These are phyloP conservation scores for Hemicentrotus pulcherrimus DNA, from an alignment of 35 echinoderm and acorn worm species.

Conservation along the genomic window DNA sequence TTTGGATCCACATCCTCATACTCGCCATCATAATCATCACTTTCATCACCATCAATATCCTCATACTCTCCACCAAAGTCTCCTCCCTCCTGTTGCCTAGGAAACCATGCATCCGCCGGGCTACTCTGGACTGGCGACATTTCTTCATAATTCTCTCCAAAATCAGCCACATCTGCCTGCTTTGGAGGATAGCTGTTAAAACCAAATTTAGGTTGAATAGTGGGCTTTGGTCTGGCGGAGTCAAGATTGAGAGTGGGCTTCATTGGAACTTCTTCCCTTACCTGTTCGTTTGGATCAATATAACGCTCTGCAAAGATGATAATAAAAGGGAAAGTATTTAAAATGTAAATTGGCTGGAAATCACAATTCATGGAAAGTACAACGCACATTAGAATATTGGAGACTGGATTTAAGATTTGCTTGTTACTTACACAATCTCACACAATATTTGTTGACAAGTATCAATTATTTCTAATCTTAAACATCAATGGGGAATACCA, in stretches of 20 bases:
- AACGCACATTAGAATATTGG: no score
- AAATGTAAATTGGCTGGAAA: background rate
- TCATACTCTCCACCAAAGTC: conserved; percentile 23
- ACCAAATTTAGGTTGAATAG: background rate
- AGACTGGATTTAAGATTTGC: no score
- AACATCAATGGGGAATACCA: no score
- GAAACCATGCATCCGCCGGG: background rate
- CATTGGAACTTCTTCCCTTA: background rate
- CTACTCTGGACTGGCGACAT: background rate
- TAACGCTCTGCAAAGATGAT: background rate
- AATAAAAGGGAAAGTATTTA: background rate
- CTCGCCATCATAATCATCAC: background rate
- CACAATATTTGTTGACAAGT: no score
- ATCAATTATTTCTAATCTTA: no score
- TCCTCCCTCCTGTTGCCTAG: background rate
- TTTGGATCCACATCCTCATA: conserved; percentile 6
- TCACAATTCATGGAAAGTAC: background rate
- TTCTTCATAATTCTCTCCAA: conserved; percentile 9
- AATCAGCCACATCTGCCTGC: background rate
- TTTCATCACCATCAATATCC: background rate
- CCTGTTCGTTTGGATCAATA: background rate
- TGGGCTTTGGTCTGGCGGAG: background rate
- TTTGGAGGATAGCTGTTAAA: background rate
- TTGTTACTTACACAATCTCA: no score
- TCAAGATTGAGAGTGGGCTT: background rate